Conservation (phyloP, 2,888 invertebrate species). For the Eristalinus sepulchralis region DNA sequence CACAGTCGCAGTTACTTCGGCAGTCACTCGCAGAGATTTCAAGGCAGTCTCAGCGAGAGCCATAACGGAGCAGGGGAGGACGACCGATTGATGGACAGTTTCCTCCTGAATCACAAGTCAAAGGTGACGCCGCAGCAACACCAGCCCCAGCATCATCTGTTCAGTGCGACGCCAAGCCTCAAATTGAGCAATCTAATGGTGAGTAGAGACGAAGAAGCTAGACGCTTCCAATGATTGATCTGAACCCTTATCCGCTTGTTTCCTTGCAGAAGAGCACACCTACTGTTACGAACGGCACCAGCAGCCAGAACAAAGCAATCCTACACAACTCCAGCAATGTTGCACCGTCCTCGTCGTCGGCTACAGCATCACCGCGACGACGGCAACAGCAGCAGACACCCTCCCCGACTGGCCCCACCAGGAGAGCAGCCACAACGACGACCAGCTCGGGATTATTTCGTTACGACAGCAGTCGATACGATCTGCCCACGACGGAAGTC, state of each 20-base stretch:
- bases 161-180: slow-evolving; percentile 79
- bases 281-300: slow-evolving; percentile 54
- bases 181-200: slow-evolving; percentile 81
- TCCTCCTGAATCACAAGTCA: slow-evolving; percentile 49
- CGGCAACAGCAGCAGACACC: slow-evolving; percentile 19
- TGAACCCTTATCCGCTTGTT: neutral
- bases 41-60: slow-evolving; percentile 37
- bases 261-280: slow-evolving; percentile 62
- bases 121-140: slow-evolving; percentile 60
- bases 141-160: slow-evolving; percentile 72
- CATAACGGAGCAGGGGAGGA: slow-evolving; percentile 43
- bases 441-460: slow-evolving; percentile 57
- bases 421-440: slow-evolving; percentile 8
- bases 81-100: slow-evolving; percentile 59
- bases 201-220: slow-evolving; percentile 72
- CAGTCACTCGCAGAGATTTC: slow-evolving; percentile 45
- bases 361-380: slow-evolving; percentile 30
- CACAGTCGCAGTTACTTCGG: slow-evolving; percentile 20
- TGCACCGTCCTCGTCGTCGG: slow-evolving; percentile 54
- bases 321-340: slow-evolving; percentile 28
- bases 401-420: neutral
- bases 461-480: slow-evolving; percentile 62
- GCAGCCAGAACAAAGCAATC: slow-evolving; percentile 56
- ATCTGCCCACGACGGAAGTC: slow-evolving; percentile 62
- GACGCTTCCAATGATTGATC: neutral